These are phyloP conservation scores for Helarctos malayanus DNA, from an alignment of 2,797 vertebrate genomes.

Conservation along the genomic window DNA sequence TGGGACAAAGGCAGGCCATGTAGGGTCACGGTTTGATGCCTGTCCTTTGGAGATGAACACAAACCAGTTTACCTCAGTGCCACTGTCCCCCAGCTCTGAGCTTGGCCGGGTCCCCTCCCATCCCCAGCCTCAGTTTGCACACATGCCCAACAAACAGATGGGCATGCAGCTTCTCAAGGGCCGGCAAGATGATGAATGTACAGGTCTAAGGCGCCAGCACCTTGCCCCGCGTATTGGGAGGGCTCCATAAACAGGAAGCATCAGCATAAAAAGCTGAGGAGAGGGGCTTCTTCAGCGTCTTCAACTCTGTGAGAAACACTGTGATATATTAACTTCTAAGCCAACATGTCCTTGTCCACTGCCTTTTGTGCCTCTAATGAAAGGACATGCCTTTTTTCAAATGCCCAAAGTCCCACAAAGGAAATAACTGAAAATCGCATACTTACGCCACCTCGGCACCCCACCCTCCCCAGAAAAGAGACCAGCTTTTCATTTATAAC, in stretches of 20 bases:
- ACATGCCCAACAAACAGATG: neutral
- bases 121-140: neutral
- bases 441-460: constrained; percentile 30
- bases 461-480: constrained; percentile 23
- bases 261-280: neutral
- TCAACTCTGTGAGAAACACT: neutral
- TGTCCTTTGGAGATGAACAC: neutral
- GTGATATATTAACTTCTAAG: constrained; percentile 67
- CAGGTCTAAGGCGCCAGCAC: neutral
- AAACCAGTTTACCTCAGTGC: neutral
- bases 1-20: neutral
- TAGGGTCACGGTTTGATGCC: neutral
- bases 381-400: constrained; percentile 70
- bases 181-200: neutral
- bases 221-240: neutral
- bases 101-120: neutral
- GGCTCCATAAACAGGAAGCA: neutral
- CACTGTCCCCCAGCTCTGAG: neutral
- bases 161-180: neutral
- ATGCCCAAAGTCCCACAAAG: constrained; percentile 74
- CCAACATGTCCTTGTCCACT: neutral
- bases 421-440: constrained; percentile 72
- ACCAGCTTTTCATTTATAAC: constrained; percentile 78
- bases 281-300: neutral
- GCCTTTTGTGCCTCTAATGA: constrained; percentile 76